Base-by-base conservation (phyloP, 2,888 invertebrate species). In the Pharmacophagus antenor region DNA sequence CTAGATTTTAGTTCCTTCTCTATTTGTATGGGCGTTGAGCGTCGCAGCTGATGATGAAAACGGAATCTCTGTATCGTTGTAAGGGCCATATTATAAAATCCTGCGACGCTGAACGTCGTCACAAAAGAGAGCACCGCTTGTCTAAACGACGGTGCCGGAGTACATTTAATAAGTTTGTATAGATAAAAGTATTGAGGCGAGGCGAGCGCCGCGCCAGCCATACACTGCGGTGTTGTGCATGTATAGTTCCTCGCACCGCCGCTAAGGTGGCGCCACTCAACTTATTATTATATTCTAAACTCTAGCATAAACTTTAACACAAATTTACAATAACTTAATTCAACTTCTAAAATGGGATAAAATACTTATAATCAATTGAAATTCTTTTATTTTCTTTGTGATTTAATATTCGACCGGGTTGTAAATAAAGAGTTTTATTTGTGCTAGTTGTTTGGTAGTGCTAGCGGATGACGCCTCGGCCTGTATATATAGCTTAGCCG, bases 1-100 rank as follows among this genome's bases (percentile, higher is more conserved):
- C 87, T 90, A 90, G 90, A 85, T 89, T 88, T 88, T 89, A 90
- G 88, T 90, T 88, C 83, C 82, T 86, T 86, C 88, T 87, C 88
- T 84, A 70, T 65, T 71, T 73, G 81, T 76, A 78, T 73, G 74
- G 74, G 77, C 76, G 76, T 82, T 81, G 77, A 79, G 78, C 77
- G 76, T 64, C 65, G 64, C 67, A 61, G 58, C 58, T 49, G 46
- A 15, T 23, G 37, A 49, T 54, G 61, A 31, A 59, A 52, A 61
- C 70, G 71, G 81, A 82, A 83, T 82, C 80, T 80, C 80, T 73
- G 68, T 70, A 70, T 70, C 71, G 74, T 77, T 77, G 77, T 73
- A 77, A 76, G 70, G 71, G 70, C 69, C 70, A 70, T 70, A 68
- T 69, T 69, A 22, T 22, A 68, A 64, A 64, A 67, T 65, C 56